Evolutionary conservation across 2,113 vertebrate species (phyloP).

Genomic region (Bagarius yarrelli): DNA sequence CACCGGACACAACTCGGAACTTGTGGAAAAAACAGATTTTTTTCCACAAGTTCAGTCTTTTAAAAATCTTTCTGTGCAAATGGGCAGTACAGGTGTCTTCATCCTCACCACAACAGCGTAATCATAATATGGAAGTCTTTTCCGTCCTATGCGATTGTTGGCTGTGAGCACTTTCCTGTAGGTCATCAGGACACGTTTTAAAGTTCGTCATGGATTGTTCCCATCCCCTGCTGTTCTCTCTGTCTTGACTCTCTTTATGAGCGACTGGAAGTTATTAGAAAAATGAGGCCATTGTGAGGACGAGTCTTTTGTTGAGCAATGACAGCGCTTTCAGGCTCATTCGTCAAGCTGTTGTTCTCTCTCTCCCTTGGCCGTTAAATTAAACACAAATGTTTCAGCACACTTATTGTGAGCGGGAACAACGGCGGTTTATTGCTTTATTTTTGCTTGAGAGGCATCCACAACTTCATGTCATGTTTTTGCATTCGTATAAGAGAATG

Average conservation of each 20-base stretch:
- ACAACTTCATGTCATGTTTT: conserved; percentile 6
- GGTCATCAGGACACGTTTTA: conserved; percentile 54
- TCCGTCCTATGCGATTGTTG: conserved; percentile 17
- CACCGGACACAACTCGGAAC: not conserved
- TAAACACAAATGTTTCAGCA: conserved; percentile 70
- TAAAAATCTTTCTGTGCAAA: not conserved
- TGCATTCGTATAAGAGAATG: not conserved
- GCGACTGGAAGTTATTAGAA: conserved; percentile 76
- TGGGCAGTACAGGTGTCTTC: not conserved
- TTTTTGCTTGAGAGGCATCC: conserved; percentile 16
- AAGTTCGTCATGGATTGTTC: conserved; percentile 61
- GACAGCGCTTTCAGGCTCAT: conserved; percentile 67
- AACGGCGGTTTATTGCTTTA: conserved; percentile 14
- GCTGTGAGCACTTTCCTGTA: conserved; percentile 18
- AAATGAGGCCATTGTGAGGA: conserved; percentile 68
- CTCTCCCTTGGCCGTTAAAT: conserved; percentile 64
- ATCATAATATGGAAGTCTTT: conserved; percentile 8
- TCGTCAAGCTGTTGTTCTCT: conserved; percentile 61
- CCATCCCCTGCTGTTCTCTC: conserved; percentile 62
- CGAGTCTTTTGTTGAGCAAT: conserved; percentile 66
- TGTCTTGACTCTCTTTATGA: conserved; percentile 64
- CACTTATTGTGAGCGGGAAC: conserved; percentile 30
- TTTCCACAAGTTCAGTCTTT: not conserved
- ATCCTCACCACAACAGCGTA: not conserved
- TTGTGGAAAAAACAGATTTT: too few species aligned